Evolutionary conservation across 2,113 vertebrate genomes (phyloP), one percentile per base, ranked within the genome.

Genomic region (Etheostoma cragini): DNA sequence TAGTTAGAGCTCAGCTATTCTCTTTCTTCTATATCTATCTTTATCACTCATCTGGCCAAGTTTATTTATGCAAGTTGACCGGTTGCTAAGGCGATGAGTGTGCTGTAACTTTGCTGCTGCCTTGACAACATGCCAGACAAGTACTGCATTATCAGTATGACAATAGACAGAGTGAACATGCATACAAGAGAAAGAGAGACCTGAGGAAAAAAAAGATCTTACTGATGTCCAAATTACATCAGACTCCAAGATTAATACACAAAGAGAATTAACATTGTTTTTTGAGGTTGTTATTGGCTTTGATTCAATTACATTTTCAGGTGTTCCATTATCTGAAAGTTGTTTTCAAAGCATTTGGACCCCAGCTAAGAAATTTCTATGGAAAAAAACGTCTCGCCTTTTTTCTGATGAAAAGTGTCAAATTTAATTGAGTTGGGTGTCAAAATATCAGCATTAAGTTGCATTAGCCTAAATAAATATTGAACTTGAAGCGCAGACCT

Each of bases 51-150:
- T 79, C 75, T 52, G 22, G 53, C 54, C 12, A 71, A 83, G 80
- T 85, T 89, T 89, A 82, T 87, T 87, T 84, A 70, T 77, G 60
- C 80, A 81, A 81, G 78, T 91, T 89, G 85, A 88, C 76, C 38
- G 5, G 93, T 95, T 93, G 88, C 92, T 92, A 93, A 85, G 89
- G 92, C 56, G 50, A 94, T 91, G 77, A 86, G 56, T 74, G 76
- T 79, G 74, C 86, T 87, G 70, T 81, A 81, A 85, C 80, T 88
- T 86, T 78, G 80, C 78, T 80, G 92, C 86, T 92, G 82, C 90
- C 92, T 87, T 94, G 92, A 91, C 92, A 89, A 91, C 91, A 54
- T 79, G 38, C 71, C 81, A 84, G 78, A 84, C 83, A 73, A 88
- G 75, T 78, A 74, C 26, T 63, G 80, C 61, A 70, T 85, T 82